A percentile compares a stretch with the other conserved stretches of the same genome.
phyloP scores from a whole-genome alignment of 2,113 vertebrate species.

The Corvus moneduloides region DNA sequence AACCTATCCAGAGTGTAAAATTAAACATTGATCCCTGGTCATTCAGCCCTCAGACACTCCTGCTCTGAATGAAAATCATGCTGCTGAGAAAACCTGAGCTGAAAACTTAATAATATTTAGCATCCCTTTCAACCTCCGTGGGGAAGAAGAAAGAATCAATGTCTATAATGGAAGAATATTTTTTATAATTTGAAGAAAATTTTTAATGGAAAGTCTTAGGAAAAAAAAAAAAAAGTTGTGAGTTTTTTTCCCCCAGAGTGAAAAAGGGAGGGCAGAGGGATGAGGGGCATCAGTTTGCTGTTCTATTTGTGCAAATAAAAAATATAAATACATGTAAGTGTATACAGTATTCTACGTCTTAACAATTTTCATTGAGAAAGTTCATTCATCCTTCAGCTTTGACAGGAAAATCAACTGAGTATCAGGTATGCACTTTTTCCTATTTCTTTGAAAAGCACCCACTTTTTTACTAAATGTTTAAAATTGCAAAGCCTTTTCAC shows the following conservation, averaged over 20 bases:
- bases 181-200: neutral
- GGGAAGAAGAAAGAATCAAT: neutral
- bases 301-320: neutral
- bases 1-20: neutral
- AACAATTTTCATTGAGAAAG: neutral
- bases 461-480: neutral
- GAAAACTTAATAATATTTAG: neutral
- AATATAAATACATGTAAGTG: neutral
- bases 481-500: neutral
- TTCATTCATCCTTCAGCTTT: neutral
- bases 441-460: neutral
- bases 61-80: neutral
- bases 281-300: neutral
- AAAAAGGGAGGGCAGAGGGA: neutral
- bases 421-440: neutral
- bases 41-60: neutral
- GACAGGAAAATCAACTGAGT: neutral
- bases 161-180: neutral
- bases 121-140: accelerated
- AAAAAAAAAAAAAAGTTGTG: neutral
- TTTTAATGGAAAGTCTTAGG: neutral
- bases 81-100: neutral
- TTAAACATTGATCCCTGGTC: neutral
- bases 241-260: accelerated
- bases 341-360: neutral